phyloP scores from a whole-genome alignment of 2,113 vertebrate species.

The Notiomystis cincta region DNA sequence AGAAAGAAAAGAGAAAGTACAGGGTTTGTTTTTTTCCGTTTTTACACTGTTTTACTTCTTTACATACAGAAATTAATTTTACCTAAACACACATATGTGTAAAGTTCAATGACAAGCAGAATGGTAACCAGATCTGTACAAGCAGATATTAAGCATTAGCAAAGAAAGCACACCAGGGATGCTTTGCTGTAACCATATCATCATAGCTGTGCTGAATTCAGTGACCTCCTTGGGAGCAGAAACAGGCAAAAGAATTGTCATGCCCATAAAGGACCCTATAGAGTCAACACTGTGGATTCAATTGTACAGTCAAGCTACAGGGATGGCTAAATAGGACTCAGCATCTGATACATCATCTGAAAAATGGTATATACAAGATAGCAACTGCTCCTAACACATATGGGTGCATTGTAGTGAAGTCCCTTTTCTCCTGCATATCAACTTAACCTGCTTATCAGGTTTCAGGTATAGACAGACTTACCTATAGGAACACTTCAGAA shows the following conservation, averaged over 20 bases:
- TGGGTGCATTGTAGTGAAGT: background rate
- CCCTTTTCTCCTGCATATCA: background rate
- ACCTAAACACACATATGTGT: rapidly evolving
- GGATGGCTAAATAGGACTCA: background rate
- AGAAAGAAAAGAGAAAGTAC: background rate
- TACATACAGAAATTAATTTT: background rate
- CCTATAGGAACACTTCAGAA: background rate
- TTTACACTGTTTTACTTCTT: background rate
- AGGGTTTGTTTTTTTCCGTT: background rate
- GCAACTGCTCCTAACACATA: background rate
- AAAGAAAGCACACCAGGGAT: background rate
- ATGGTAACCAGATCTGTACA: background rate
- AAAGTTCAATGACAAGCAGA: background rate
- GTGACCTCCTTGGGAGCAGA: background rate
- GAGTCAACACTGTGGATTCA: background rate
- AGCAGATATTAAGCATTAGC: background rate
- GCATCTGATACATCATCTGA: background rate
- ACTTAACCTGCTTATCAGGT: background rate
- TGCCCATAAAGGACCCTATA: background rate
- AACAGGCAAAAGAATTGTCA: background rate
- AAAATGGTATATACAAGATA: background rate
- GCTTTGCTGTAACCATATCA: background rate
- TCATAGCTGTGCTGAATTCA: background rate
- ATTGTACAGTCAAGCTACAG: background rate
- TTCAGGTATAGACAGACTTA: background rate